Base-by-base conservation (phyloP, 1,140 invertebrate genomes). In the Drosophila lacteicornis region DNA sequence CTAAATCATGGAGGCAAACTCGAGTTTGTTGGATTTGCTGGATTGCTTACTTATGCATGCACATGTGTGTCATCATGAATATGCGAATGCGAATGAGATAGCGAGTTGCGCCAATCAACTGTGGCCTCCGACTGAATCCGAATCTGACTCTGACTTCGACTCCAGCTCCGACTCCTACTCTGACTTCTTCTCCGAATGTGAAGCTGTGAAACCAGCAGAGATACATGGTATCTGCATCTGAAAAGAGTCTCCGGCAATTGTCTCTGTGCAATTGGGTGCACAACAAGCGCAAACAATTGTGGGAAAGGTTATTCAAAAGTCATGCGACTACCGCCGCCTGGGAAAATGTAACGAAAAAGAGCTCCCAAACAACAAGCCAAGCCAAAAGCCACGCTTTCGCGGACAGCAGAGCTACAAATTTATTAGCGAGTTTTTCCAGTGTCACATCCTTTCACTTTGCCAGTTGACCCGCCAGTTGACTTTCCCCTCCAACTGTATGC, bases 241-340 rank as follows among this genome's bases (percentile, higher is more conserved):
- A 5, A 49, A 57, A 43, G 62, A 45, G 43, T 63, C 77, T 68
- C 46, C 27, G 58, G 71, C 83, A 87, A 87, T 87, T 87, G 83
- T 83, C 80, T 83, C 80, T 83, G 71, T 70, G 84, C 83, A 87
- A 87, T 86, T 85, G 79, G 70, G 60, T 61, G 74, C 51, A 71
- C 61, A 80, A 62, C 81, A 66, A 78, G 69, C 75, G 47, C 71
- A 71, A 80, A 88, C 85, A 90, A 88, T 88, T 88, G 85, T 88
- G 85, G 85, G 85, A 88, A 88, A 88, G 85, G 85, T 88, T 90
- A 85, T 47, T 38, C 69, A 69, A 84, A 85, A 90, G 85, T 90
- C 85, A 88, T 90, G 83, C 67, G 62, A 70, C 67, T 70, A 25
- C 55, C 51, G 74, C 51, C 43, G 75, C 65, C 63, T 78, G 76